phyloP scores from a whole-genome alignment of 2,888 invertebrate species.

The Ellobium chinense region DNA sequence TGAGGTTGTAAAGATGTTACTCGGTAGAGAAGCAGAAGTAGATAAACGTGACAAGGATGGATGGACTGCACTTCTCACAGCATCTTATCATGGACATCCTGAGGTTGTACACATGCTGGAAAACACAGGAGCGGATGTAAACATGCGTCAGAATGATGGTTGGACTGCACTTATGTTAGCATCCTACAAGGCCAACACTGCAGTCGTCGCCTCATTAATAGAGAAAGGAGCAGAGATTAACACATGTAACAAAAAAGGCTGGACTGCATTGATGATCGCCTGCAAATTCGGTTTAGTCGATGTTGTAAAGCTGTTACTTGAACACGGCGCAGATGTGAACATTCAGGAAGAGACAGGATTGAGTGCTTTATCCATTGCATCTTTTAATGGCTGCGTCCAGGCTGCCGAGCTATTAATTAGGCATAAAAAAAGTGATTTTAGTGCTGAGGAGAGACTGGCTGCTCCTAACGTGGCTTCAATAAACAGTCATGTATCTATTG shows the following conservation, averaged over 20 bases:
- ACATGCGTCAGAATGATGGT: not conserved
- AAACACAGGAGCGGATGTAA: slow-evolving; percentile 2
- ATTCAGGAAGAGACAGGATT: not conserved
- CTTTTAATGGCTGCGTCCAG: too few relatives aligned
- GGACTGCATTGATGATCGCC: slow-evolving; percentile 31
- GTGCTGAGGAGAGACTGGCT: too few relatives aligned
- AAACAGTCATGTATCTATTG: too few relatives aligned
- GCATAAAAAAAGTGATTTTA: too few relatives aligned
- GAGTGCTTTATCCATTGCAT: too few relatives aligned
- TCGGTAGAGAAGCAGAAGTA: slow-evolving; percentile 1
- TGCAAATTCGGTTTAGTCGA: slow-evolving; percentile 4
- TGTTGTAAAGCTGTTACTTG: slow-evolving; percentile 21
- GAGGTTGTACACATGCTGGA: slow-evolving; percentile 14
- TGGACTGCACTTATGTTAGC: slow-evolving; percentile 28
- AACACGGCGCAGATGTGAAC: slow-evolving; percentile 17
- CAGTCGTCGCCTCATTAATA: slow-evolving; percentile 8
- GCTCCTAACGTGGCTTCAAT: too few relatives aligned
- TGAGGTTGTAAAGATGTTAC: slow-evolving; percentile 1
- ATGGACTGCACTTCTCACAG: slow-evolving; percentile 35
- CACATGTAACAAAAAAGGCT: not conserved
- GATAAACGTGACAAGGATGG: slow-evolving; percentile 21
- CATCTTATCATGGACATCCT: slow-evolving; percentile 16
- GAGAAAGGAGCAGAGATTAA: slow-evolving; percentile 24
- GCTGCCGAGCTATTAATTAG: too few relatives aligned
- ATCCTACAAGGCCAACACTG: slow-evolving; percentile 24